Base-by-base conservation (phyloP, 2,888 invertebrate species). In the Xanthorhoe designata region DNA sequence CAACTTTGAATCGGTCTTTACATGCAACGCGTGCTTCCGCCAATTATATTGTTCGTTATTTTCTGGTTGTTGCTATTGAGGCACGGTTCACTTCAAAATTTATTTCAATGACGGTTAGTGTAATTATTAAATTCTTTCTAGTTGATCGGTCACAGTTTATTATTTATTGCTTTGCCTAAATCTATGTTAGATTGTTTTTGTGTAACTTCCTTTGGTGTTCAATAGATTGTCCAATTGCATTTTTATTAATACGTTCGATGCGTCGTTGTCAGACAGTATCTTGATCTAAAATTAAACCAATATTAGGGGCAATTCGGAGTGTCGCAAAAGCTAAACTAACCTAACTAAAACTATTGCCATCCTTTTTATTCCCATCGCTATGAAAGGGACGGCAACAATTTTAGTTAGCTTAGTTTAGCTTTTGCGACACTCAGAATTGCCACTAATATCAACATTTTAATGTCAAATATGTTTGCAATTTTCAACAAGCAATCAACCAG, bases 1-100 rank as follows among this genome's bases (percentile, higher is more conserved):
- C 77, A 73, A 74, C 71, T 74, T 75, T 73, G 74, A 76, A 78
- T 76, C 69, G 69, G 61, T 72, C 71, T 75, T 76, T 75, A 74
- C 83, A 82, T 81, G 83, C 86, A 78, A 82, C 69, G 59, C 60
- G 72, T 66, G 75, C 79, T 82, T 84, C 84, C 81, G 77, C 76
- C 75, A 76, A 78, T 82, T 80, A 77, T 75, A 71, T 68, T 74
- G 69, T 74, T 76, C 73, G 68, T 62, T 71, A 68, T 73, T 75
- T 71, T 74, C 66, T 61, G 66, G 66, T 74, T 64, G 63, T 67
- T 62, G 59, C 56, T 69, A 69, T 61, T 56, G 68, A 68, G 68
- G 60, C 64, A 72, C 72, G 72, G 72, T 68, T 74, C 72, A 72
- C 64, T 71, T 69, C 56, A 63, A 51, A 71, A 74, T 70, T 65